A percentile compares a stretch with the other conserved stretches of the same genome.
phyloP scores from a whole-genome alignment of 2,888 invertebrate species.

The Dicycla oo region DNA sequence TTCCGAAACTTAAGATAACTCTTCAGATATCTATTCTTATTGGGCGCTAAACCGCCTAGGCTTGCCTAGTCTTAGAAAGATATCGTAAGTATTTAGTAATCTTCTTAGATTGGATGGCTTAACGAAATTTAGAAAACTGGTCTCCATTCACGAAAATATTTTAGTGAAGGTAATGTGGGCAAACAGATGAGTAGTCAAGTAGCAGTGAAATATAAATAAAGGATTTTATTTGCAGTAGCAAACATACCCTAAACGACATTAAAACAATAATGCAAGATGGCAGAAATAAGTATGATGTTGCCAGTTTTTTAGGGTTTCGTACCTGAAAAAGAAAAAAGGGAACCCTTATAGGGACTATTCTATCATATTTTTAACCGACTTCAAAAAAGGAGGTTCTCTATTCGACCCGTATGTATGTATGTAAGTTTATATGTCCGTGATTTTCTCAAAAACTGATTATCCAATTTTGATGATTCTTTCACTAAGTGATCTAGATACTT shows the following conservation, averaged over 20 bases:
- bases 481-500: too few species aligned
- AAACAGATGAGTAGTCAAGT: not conserved
- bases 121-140: not conserved
- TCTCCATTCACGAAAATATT: not conserved
- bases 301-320: not conserved
- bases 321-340: too few species aligned
- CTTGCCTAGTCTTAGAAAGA: conserved; percentile 5
- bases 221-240: too few species aligned
- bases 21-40: conserved; percentile 32
- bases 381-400: too few species aligned
- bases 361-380: too few species aligned
- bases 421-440: too few species aligned
- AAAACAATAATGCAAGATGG: not conserved
- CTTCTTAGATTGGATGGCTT: conserved; percentile 32
- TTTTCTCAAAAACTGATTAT: too few species aligned
- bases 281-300: too few species aligned
- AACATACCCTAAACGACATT: not conserved
- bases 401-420: too few species aligned
- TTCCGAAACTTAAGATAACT: not conserved
- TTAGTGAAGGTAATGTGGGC: not conserved
- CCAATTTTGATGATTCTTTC: too few species aligned
- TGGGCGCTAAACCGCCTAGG: conserved; percentile 6
- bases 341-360: too few species aligned
- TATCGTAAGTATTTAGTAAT: conserved; percentile 22
- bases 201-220: not conserved